These are phyloP conservation scores for Harpalus rubripes DNA, from an alignment of 2,888 invertebrate genomes.

Conservation along the genomic window DNA sequence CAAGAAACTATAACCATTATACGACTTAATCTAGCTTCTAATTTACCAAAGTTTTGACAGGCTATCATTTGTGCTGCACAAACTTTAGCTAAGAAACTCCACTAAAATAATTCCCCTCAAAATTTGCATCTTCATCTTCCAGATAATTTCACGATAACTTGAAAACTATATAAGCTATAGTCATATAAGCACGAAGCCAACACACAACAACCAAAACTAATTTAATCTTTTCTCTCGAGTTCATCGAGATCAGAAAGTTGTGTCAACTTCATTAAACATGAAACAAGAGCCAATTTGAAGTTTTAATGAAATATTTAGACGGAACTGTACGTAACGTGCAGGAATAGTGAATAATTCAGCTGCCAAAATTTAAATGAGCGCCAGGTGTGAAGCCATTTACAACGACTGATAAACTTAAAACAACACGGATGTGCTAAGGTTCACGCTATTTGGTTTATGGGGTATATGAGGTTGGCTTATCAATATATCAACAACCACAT, in stretches of 20 bases:
- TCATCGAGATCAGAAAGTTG: slow-evolving; percentile 10
- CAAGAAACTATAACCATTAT: neutral
- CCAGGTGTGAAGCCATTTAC: slow-evolving; percentile 35
- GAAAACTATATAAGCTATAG: neutral
- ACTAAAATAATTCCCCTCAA: neutral
- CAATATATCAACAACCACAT: neutral
- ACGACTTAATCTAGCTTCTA: neutral
- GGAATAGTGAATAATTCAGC: slow-evolving; percentile 44
- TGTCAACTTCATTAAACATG: slow-evolving; percentile 11
- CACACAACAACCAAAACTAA: slow-evolving; percentile 27
- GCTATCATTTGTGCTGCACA: neutral
- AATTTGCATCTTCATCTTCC: slow-evolving; percentile 41
- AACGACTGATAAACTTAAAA: slow-evolving; percentile 29
- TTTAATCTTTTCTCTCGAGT: slow-evolving; percentile 5
- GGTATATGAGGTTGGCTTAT: neutral
- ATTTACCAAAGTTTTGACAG: neutral
- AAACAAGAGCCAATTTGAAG: slow-evolving; percentile 48
- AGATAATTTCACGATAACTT: slow-evolving; percentile 11
- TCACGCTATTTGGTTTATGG: neutral
- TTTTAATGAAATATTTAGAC: slow-evolving; percentile 23
- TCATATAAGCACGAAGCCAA: neutral
- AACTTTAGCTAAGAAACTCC: neutral
- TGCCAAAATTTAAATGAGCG: slow-evolving; percentile 46
- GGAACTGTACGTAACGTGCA: slow-evolving; percentile 29
- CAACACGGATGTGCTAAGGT: slow-evolving; percentile 4